A percentile compares a stretch with the other conserved stretches of the same genome.
Conservation (phyloP, 2,113 vertebrate genomes). For the Oncorhynchus kisutch region DNA sequence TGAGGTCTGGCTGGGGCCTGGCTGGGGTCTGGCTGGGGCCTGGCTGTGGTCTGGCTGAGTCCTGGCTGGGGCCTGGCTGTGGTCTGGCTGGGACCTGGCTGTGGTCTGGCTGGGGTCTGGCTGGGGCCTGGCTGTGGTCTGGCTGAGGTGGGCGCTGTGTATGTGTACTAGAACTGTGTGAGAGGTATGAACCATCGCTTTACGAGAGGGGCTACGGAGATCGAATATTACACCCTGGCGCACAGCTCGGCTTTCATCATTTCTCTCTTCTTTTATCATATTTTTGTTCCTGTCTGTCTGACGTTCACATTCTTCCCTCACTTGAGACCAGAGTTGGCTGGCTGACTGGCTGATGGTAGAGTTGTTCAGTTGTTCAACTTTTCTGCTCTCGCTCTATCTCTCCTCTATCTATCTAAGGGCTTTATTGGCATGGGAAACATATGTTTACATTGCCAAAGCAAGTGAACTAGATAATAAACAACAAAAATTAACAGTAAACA, state of each 20-base stretch:
- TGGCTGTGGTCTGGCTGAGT: too few relatives aligned
- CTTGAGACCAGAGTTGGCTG: too few relatives aligned
- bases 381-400: background rate
- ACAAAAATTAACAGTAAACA: too few relatives aligned
- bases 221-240: background rate
- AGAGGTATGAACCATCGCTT: background rate
- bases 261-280: background rate
- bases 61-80: too few relatives aligned
- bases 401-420: too few relatives aligned
- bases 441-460: too few relatives aligned
- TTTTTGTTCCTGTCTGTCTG: background rate
- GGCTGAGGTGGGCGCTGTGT: background rate
- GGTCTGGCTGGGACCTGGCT: rapidly evolving
- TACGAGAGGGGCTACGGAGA: background rate
- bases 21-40: too few relatives aligned
- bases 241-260: constrained; percentile 15
- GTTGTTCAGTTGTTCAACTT: background rate
- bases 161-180: constrained; percentile 2
- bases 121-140: too few relatives aligned
- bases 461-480: too few relatives aligned
- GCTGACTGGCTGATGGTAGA: background rate
- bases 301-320: background rate
- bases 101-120: too few relatives aligned
- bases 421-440: too few relatives aligned
- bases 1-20: background rate